Conservation (phyloP, 2,113 vertebrate species). For the Python bivittatus region DNA sequence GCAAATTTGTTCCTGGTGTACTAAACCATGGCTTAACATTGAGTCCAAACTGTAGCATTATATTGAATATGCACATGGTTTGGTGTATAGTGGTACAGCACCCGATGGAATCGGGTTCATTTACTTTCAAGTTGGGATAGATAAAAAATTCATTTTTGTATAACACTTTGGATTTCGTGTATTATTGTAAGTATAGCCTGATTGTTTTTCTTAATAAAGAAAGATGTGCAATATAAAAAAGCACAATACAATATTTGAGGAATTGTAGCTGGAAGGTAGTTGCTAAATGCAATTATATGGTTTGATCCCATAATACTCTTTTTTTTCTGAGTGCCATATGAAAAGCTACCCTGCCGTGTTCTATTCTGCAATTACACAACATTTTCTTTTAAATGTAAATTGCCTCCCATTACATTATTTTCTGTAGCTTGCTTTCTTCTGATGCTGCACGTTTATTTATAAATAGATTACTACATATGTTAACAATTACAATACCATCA, state of each 20-base stretch:
- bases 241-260: background rate
- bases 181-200: background rate
- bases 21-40: background rate
- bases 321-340: background rate
- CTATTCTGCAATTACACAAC: slow-evolving; percentile 24
- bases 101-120: background rate
- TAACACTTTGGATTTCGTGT: background rate
- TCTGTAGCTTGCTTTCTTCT: slow-evolving; percentile 47
- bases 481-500: slow-evolving; percentile 50
- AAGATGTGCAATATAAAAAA: background rate
- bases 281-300: background rate
- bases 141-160: background rate
- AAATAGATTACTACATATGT: slow-evolving; percentile 53
- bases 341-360: slow-evolving; percentile 28
- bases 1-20: background rate
- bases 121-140: background rate
- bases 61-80: background rate
- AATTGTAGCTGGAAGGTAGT: background rate
- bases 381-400: slow-evolving; percentile 55
- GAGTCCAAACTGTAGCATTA: background rate
- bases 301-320: background rate
- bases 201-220: background rate
- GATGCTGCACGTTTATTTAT: slow-evolving; percentile 56
- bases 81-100: background rate
- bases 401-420: slow-evolving; percentile 55